A percentile compares a stretch with the other conserved stretches of the same genome.
Evolutionary conservation across 2,888 invertebrate species (phyloP).

Genomic region (Heliconius hortense): DNA sequence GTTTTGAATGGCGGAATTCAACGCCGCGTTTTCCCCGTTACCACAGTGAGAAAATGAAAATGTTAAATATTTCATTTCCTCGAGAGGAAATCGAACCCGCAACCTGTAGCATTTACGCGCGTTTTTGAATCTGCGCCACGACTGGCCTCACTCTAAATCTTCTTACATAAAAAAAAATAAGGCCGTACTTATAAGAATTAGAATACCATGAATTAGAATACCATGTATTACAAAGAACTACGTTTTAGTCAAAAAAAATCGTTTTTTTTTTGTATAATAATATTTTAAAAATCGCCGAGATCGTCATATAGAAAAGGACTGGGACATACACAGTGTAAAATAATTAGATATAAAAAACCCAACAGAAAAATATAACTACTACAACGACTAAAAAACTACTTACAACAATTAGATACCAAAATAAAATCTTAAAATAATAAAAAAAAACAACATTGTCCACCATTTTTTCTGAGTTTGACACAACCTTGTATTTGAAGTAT

Average conservation of each 20-base stretch:
- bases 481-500: slow-evolving; percentile 5
- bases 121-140: too few species aligned
- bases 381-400: too few species aligned
- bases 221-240: neutral
- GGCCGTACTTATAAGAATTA: neutral
- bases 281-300: neutral
- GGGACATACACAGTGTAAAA: too few species aligned
- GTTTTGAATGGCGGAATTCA: too few species aligned
- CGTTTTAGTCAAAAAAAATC: neutral
- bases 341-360: neutral
- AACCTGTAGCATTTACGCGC: too few species aligned
- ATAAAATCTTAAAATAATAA: neutral
- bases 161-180: neutral
- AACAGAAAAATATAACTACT: neutral
- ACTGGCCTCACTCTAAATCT: too few species aligned
- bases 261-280: neutral
- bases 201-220: too few species aligned
- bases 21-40: too few species aligned
- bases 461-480: neutral
- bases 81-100: too few species aligned
- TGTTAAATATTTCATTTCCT: too few species aligned
- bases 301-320: too few species aligned
- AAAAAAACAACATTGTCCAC: neutral
- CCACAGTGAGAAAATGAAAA: too few species aligned
- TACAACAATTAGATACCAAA: neutral